Conservation (phyloP, 2,797 vertebrate genomes). For the Sylvilagus floridanus region DNA sequence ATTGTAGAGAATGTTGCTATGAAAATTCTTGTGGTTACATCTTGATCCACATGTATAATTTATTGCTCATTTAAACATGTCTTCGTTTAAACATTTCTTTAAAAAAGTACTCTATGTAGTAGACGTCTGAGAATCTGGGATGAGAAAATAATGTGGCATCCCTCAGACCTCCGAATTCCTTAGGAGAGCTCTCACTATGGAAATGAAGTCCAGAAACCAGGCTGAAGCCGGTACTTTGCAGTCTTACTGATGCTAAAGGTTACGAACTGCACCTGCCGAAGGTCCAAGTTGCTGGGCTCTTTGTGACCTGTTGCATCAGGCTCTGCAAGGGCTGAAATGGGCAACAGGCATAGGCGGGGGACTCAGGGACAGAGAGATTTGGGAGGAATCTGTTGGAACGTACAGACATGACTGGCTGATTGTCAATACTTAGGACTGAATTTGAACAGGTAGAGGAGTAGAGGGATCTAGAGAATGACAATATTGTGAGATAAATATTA, state of each 20-base stretch:
- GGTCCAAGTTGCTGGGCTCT: background rate
- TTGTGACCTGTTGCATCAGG: background rate
- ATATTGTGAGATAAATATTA: background rate
- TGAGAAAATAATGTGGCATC: conserved; percentile 55
- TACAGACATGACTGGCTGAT: background rate
- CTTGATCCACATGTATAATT: conserved; percentile 54
- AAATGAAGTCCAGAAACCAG: background rate
- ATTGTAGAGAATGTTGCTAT: background rate
- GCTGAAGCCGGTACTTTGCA: background rate
- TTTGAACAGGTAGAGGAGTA: background rate
- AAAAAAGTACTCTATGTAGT: background rate
- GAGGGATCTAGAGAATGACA: background rate
- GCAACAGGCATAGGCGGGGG: background rate
- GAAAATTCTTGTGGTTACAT: conserved; percentile 60
- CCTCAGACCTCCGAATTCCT: background rate
- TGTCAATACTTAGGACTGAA: background rate
- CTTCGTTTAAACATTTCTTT: background rate
- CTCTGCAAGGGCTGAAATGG: background rate
- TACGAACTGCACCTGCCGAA: background rate
- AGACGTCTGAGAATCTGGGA: background rate
- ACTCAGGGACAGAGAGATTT: background rate
- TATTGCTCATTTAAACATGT: conserved; percentile 41
- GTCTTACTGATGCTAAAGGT: background rate
- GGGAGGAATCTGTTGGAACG: background rate
- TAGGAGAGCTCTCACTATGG: background rate